A percentile compares a stretch with the other conserved stretches of the same genome.
These are phyloP conservation scores for Caerostris darwini DNA, from an alignment of 1,140 invertebrate species.

Conservation along the genomic window DNA sequence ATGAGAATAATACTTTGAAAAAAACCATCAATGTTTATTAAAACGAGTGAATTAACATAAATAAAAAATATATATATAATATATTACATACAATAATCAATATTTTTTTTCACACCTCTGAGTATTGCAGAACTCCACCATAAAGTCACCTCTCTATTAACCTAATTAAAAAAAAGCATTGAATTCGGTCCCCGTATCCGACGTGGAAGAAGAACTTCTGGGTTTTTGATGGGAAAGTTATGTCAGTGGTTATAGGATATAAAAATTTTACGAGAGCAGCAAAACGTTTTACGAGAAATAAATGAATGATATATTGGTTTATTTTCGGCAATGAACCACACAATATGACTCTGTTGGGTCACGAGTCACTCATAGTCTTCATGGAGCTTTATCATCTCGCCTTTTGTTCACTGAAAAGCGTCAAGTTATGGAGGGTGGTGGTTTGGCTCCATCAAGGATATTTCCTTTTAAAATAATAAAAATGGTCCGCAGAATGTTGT, in stretches of 20 bases:
- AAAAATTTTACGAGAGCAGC: slow-evolving; percentile 77
- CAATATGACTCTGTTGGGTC: slow-evolving; percentile 52
- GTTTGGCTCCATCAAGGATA: slow-evolving; percentile 17
- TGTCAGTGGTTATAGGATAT: slow-evolving; percentile 73
- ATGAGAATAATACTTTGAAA: no score
- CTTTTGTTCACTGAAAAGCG: slow-evolving; percentile 32
- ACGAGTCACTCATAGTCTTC: slow-evolving; percentile 24
- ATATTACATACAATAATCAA: neutral
- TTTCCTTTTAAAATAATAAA: slow-evolving; percentile 12
- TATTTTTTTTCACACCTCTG: neutral
- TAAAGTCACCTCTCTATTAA: slow-evolving; percentile 39
- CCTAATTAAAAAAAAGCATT: slow-evolving; percentile 32
- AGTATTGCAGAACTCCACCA: neutral
- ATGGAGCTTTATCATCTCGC: slow-evolving; percentile 15
- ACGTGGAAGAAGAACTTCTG: neutral
- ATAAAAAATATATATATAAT: no score
- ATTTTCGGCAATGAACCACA: slow-evolving; percentile 71
- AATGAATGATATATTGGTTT: slow-evolving; percentile 77
- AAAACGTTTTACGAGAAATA: slow-evolving; percentile 77
- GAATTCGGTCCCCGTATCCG: neutral
- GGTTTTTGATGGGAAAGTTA: slow-evolving; percentile 74
- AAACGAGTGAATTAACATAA: no score
- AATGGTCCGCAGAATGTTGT: neutral
- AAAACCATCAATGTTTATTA: no score
- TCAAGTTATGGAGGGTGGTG: neutral